These are phyloP conservation scores for Xenotilapia leptura DNA, from an alignment of 2,113 vertebrate species.

Conservation along the genomic window DNA sequence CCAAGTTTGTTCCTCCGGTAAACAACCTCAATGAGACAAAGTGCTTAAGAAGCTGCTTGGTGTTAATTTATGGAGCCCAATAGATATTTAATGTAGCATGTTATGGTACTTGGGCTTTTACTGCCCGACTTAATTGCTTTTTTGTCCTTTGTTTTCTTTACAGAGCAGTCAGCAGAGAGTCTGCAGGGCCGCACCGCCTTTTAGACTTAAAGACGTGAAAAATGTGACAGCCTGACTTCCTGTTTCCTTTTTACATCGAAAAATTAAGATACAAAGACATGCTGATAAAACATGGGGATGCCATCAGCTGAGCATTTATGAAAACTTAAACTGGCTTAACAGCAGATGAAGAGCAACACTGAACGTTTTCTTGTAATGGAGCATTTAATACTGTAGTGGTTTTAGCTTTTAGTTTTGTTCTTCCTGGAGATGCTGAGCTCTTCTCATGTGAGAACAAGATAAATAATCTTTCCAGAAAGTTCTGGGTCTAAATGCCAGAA, in stretches of 20 bases:
- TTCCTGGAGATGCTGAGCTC: background rate
- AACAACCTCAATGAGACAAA: slow-evolving; percentile 46
- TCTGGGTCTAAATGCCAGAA: background rate
- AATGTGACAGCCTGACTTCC: background rate
- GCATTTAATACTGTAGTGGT: background rate
- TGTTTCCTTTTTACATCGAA: background rate
- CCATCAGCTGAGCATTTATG: background rate
- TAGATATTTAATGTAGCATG: slow-evolving; percentile 71
- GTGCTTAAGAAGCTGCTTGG: slow-evolving; percentile 46
- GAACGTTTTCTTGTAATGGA: background rate
- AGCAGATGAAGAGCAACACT: background rate
- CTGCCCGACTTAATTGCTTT: slow-evolving; percentile 55
- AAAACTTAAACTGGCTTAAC: background rate
- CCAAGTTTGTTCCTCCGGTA: slow-evolving; percentile 22
- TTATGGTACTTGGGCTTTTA: slow-evolving; percentile 61
- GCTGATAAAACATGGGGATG: background rate
- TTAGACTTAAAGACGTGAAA: background rate
- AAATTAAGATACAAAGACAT: background rate
- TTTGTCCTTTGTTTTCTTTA: slow-evolving; percentile 69
- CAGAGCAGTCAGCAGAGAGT: slow-evolving; percentile 13
- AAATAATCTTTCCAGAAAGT: background rate
- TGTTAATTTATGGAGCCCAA: slow-evolving; percentile 52
- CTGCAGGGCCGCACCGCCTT: background rate
- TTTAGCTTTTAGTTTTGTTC: background rate
- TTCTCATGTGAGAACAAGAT: background rate